Evolutionary conservation across 2,113 vertebrate genomes (phyloP).

Genomic region (human (Homo sapiens)): GRCh38 chr6:42584501-42585000

Average conservation of each 20-base stretch:
- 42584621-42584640: background rate
- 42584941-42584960: background rate
- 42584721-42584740: background rate
- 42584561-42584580: background rate
- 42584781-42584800: background rate
- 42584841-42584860: background rate
- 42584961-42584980: background rate
- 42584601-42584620: background rate
- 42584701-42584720: background rate
- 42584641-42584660: background rate
- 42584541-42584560: background rate
- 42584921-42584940: background rate
- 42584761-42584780: background rate
- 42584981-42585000: background rate
- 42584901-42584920: background rate
- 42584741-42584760: background rate
- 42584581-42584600: background rate
- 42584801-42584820: background rate
- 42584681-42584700: background rate
- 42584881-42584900: background rate
- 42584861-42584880: background rate
- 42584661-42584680: background rate
- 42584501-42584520: background rate
- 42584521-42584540: background rate
- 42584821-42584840: background rate